These are phyloP conservation scores for Avahi laniger DNA, from an alignment of 2,797 vertebrate species.

Conservation along the genomic window DNA sequence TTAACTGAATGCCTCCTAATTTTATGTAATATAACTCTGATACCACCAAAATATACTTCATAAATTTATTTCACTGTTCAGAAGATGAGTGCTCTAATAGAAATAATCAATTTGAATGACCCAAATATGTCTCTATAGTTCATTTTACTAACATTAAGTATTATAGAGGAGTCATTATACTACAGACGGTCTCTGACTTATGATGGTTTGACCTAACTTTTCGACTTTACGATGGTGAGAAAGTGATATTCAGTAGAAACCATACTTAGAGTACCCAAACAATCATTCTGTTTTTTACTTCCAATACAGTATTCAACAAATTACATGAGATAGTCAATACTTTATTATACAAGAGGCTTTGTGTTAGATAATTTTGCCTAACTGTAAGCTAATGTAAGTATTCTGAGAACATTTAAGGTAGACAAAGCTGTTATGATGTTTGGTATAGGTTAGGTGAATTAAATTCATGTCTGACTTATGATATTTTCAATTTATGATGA, in stretches of 20 bases:
- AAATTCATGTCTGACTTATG: neutral
- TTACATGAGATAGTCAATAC: neutral
- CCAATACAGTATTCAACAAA: neutral
- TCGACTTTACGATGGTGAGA: neutral
- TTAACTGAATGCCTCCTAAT: constrained; percentile 16
- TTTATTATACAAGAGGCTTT: neutral
- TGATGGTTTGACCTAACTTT: neutral
- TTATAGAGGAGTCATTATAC: neutral
- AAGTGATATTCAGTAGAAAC: neutral
- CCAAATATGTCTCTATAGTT: neutral
- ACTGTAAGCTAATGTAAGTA: neutral
- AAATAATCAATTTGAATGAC: neutral
- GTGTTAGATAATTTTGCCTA: neutral
- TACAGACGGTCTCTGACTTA: neutral
- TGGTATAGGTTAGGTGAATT: neutral
- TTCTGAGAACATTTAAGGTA: neutral
- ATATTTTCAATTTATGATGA: neutral
- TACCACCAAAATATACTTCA: neutral
- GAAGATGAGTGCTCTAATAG: neutral
- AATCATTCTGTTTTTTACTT: neutral
- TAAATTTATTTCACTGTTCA: neutral
- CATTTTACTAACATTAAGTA: neutral
- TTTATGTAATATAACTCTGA: neutral
- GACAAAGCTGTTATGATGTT: neutral
- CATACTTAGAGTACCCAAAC: neutral